These are phyloP conservation scores for Gasterosteus aculeatus DNA, from an alignment of 2,113 vertebrate species.

Conservation along the genomic window DNA sequence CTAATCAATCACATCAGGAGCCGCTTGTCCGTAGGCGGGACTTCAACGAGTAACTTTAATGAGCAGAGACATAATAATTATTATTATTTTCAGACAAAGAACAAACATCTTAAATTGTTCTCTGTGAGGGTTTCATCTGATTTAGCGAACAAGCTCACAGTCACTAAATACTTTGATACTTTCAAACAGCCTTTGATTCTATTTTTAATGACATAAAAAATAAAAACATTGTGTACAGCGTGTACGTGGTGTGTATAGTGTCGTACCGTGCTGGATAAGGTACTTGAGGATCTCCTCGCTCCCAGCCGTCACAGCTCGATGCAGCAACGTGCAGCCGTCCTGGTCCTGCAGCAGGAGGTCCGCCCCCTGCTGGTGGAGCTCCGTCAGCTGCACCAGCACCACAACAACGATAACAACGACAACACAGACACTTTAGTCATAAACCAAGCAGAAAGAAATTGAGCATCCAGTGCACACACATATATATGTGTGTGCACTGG, in stretches of 20 bases:
- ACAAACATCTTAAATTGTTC: too few species aligned
- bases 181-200: too few species aligned
- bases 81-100: too few species aligned
- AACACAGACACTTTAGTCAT: neutral
- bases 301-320: slow-evolving; percentile 86
- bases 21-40: too few species aligned
- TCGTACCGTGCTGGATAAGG: slow-evolving; percentile 87
- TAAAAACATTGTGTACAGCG: neutral
- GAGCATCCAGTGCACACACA: neutral
- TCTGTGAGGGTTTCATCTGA: too few species aligned
- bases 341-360: slow-evolving; percentile 85
- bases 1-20: too few species aligned
- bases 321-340: slow-evolving; percentile 86
- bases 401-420: neutral
- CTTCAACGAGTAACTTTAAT: too few species aligned
- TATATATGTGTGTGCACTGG: too few species aligned
- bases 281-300: slow-evolving; percentile 92
- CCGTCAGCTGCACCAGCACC: slow-evolving; percentile 81
- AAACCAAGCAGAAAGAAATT: neutral
- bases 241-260: neutral
- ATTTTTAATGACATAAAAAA: too few species aligned
- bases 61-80: too few species aligned
- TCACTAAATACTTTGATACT: too few species aligned
- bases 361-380: slow-evolving; percentile 85
- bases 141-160: too few species aligned